Evolutionary conservation across 2,888 invertebrate genomes (phyloP).

Genomic region (Caradrina clavipalpis): DNA sequence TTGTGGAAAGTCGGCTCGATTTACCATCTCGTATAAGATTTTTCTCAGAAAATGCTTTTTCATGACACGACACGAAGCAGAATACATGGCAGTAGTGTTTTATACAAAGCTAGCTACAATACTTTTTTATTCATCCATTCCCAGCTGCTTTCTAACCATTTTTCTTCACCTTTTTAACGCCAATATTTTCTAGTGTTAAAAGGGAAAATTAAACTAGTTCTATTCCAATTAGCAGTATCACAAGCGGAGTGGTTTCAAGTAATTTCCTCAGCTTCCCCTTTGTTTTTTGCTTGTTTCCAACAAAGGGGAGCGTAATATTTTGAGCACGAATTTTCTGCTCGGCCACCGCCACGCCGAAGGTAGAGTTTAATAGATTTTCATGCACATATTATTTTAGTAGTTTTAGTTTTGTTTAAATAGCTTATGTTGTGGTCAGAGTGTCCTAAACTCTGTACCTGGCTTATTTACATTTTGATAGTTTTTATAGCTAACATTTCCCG

Average conservation of each 20-base stretch:
- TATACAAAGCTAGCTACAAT: conserved; percentile 16
- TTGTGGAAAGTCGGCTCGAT: conserved; percentile 2
- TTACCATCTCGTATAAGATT: not conserved
- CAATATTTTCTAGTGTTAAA: conserved; percentile 26
- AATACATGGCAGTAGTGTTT: conserved; percentile 8
- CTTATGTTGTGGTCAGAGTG: not conserved
- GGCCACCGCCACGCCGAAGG: conserved; percentile 1
- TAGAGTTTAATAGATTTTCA: conserved; percentile 41
- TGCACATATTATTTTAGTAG: conserved; percentile 9
- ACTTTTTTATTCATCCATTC: conserved; percentile 30
- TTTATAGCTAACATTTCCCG: too few species aligned
- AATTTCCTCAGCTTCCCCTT: conserved; percentile 35
- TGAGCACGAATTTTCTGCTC: conserved; percentile 27
- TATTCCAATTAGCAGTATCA: conserved; percentile 46
- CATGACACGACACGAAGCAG: not conserved
- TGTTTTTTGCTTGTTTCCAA: conserved; percentile 44
- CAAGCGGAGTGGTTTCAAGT: conserved; percentile 36
- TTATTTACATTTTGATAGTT: not conserved
- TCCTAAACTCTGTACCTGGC: not conserved
- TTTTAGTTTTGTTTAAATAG: conserved; percentile 2
- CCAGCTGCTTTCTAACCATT: conserved; percentile 25
- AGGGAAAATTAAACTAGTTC: conserved; percentile 39
- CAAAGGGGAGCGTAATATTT: conserved; percentile 45
- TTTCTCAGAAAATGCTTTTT: conserved; percentile 2
- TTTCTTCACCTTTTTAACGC: conserved; percentile 23